Base-by-base conservation (phyloP, 2,113 vertebrate genomes). In the Paramormyrops kingsleyae region DNA sequence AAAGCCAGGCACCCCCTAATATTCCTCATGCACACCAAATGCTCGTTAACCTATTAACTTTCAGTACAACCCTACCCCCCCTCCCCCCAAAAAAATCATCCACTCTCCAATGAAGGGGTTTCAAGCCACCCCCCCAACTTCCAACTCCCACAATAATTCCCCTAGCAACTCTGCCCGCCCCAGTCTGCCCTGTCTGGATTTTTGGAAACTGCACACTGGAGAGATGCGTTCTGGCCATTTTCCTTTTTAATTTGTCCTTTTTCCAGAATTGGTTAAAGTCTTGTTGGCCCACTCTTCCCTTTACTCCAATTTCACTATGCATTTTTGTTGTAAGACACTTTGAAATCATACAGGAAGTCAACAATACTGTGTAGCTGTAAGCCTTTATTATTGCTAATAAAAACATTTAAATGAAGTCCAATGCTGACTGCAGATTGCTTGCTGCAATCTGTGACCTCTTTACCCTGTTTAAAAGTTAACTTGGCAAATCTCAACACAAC, bases 1-100 rank as follows among this genome's bases (percentile, higher is more conserved):
- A 93, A 92, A 93, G 93, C 91, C 95, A 94, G 95, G 94, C 93
- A 31, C 42, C 87, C 88, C 87, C 74, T 87, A 53, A 52, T 90
- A 66, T 87, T 91, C 70, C 89, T 88, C 50, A 62, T 83, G 59
- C 86, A 87, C 39, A 44, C 66, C 77, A 87, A 89, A 89, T 56
- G 46, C 83, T 89, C 88, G 87, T 89, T 90, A 91, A 91, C 88
- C 88, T 88, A 88, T 87, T 90, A 89, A 89, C 91, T 88, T 89
- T 70, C 70, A 74, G 85, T 35, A 88, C 89, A 59, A 35, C 15
- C 44, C 84, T 13, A 2, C 5, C 27, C 35, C 42, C 42, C 35
- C 80, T 2, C 7, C 3, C 17, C 42, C n/a, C n/a, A 70, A 21
- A 27, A 70, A 35, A 80, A 35, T 42, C 74, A 35, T 42, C 35